Conservation (phyloP, 2,888 invertebrate species). For the Frankliniella intonsa region DNA sequence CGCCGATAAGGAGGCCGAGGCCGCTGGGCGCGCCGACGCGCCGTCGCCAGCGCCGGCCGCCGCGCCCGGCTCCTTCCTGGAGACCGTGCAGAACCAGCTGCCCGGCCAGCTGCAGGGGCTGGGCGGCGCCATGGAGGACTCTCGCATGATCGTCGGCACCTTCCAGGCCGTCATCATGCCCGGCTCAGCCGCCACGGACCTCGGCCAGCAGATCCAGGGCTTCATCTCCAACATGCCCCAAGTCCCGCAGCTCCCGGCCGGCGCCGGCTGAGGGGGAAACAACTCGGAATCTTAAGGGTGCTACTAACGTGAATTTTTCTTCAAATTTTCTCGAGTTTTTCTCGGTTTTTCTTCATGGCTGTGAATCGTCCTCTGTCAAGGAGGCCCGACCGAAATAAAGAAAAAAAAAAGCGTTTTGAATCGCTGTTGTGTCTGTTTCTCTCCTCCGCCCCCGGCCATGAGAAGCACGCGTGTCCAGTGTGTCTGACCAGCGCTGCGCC, state of each 20-base stretch:
- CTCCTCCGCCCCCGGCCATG: neutral
- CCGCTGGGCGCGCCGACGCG: neutral
- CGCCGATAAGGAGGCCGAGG: neutral
- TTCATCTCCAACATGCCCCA: slow-evolving; percentile 23
- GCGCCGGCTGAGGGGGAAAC: neutral
- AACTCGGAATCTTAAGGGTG: neutral
- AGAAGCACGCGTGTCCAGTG: too few relatives aligned
- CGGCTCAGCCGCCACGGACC: neutral
- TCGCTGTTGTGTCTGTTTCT: neutral
- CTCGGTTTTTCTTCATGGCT: neutral
- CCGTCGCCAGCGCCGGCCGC: neutral
- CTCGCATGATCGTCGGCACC: neutral
- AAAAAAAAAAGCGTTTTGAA: neutral
- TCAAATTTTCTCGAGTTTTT: too few relatives aligned
- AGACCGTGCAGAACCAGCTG: slow-evolving; percentile 21
- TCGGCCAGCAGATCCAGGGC: slow-evolving; percentile 21
- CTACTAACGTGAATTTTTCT: too few relatives aligned
- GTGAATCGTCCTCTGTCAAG: neutral
- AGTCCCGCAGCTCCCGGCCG: neutral
- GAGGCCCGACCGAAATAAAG: neutral
- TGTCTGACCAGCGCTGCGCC: too few relatives aligned
- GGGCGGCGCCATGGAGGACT: neutral
- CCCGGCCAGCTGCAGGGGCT: slow-evolving; percentile 3
- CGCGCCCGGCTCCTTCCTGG: slow-evolving; percentile 5
- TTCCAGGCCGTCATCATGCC: slow-evolving; percentile 24